Percentiles rank a stretch among this genome's conserved stretches.
Conservation (phyloP, 37 sponge, comb jelly and placozoan genomes). For the Spongilla lacustris region DNA sequence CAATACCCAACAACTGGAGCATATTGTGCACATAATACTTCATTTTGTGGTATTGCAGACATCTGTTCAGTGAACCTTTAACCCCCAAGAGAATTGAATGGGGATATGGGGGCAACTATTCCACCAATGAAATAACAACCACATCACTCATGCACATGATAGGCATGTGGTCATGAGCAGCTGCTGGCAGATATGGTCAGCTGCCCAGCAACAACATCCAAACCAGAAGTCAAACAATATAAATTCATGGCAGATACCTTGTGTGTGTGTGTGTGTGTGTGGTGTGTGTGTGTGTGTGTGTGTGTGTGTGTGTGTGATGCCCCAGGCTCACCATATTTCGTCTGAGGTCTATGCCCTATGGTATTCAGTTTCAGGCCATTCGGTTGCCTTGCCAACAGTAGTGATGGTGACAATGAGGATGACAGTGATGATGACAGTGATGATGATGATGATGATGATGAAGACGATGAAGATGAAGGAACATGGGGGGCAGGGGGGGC, state of each 20-base stretch:
- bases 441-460: neutral
- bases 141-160: too few species aligned
- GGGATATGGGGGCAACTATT: too few species aligned
- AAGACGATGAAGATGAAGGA: neutral
- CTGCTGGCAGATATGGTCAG: too few species aligned
- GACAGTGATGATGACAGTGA: neutral
- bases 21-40: too few species aligned
- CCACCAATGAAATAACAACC: neutral
- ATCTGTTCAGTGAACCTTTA: neutral
- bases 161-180: neutral
- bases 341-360: neutral
- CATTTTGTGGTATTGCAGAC: neutral
- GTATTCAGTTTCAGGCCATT: neutral
- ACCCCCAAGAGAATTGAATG: neutral
- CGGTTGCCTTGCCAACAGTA: neutral
- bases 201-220: too few species aligned
- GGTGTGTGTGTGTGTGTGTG: slow-evolving; percentile 5
- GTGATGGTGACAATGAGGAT: neutral
- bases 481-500: neutral
- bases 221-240: too few species aligned
- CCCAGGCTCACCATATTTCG: neutral
- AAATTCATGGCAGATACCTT: too few species aligned
- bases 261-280: slow-evolving; percentile 7
- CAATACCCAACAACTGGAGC: too few species aligned
- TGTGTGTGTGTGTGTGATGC: slow-evolving; percentile 6